Conservation (phyloP, 2,797 vertebrate genomes). For the Semotilus atromaculatus region DNA sequence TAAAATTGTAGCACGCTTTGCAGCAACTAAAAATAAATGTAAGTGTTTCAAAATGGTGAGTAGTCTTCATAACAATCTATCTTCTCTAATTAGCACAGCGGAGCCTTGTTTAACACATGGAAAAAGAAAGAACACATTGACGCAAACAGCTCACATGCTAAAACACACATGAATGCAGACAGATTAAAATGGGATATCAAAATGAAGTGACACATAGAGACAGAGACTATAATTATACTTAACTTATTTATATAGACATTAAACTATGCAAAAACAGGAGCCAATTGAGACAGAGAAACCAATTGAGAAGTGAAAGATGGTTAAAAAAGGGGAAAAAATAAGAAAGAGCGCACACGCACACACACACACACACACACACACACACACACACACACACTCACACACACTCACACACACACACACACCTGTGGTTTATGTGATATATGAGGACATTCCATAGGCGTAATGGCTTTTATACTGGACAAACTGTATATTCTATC, state of each 20-base stretch:
- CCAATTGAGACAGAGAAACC: neutral
- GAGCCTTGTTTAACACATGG: slow-evolving; percentile 6
- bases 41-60: neutral
- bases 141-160: neutral
- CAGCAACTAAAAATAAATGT: neutral
- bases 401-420: too few relatives aligned
- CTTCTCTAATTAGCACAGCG: neutral
- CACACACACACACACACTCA: too few relatives aligned
- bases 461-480: too few relatives aligned
- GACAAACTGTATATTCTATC: too few relatives aligned
- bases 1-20: neutral
- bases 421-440: too few relatives aligned
- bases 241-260: neutral
- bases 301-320: neutral
- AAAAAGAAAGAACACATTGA: neutral
- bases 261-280: neutral
- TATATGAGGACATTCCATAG: too few relatives aligned
- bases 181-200: neutral
- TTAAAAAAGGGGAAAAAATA: neutral
- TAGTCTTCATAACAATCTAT: neutral
- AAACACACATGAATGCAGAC: neutral
- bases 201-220: neutral
- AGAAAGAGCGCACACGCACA: neutral
- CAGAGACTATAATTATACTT: neutral
- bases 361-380: neutral